Evolutionary conservation across 2,113 vertebrate genomes (phyloP).

Genomic region (Otolemur garnettii): DNA sequence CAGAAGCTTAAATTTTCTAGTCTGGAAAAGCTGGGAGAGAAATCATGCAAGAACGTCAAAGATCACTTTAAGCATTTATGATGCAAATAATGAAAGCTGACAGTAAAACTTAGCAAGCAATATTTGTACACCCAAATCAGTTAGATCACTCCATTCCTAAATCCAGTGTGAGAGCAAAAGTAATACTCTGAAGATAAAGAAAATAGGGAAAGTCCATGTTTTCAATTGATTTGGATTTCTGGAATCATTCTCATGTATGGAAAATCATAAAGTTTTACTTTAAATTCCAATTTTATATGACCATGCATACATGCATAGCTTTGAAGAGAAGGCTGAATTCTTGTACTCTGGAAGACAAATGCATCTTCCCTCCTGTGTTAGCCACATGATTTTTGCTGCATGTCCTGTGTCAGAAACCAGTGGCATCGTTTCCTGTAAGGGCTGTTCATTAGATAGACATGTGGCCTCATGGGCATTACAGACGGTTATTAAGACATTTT

Average conservation of each 20-base stretch:
- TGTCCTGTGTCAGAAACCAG: neutral
- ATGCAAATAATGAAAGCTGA: slow-evolving; percentile 77
- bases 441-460: neutral
- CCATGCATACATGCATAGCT: neutral
- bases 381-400: neutral
- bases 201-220: neutral
- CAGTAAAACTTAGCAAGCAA: slow-evolving; percentile 80
- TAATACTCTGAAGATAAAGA: slow-evolving; percentile 53
- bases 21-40: slow-evolving; percentile 69
- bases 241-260: neutral
- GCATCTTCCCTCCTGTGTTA: neutral
- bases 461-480: neutral
- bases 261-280: neutral
- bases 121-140: slow-evolving; percentile 82
- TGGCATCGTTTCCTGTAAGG: neutral
- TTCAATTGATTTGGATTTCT: slow-evolving; percentile 31
- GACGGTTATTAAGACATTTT: neutral
- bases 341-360: neutral
- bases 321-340: neutral
- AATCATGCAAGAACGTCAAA: slow-evolving; percentile 83
- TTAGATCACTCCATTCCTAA: slow-evolving; percentile 79
- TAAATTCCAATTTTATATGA: slow-evolving; percentile 30
- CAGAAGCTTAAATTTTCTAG: slow-evolving; percentile 73
- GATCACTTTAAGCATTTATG: slow-evolving; percentile 67
- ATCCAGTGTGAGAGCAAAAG: slow-evolving; percentile 75